Percentiles rank a stretch among this genome's conserved stretches.
phyloP scores from a whole-genome alignment of 2,797 vertebrate species.

The Muscicapa striata region DNA sequence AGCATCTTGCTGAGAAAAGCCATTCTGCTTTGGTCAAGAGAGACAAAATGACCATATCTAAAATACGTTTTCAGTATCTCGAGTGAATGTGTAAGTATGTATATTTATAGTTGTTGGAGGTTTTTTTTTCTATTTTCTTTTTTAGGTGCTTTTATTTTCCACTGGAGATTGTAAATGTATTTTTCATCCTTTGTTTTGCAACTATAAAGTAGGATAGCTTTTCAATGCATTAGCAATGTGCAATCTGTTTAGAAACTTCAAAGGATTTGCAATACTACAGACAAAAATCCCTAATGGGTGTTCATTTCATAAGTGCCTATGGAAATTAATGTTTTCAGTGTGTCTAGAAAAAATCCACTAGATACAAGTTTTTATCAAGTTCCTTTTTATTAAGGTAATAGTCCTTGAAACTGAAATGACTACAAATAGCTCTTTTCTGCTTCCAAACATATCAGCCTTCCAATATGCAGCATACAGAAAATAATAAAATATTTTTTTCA shows the following conservation, averaged over 20 bases:
- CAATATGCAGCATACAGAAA: not conserved
- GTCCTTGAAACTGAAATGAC: not conserved
- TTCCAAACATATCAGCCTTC: not conserved
- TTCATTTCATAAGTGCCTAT: not conserved
- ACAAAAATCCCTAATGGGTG: slow-evolving; percentile 8
- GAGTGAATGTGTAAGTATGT: not conserved
- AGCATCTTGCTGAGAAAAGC: not conserved
- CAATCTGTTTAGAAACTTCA: slow-evolving; percentile 5
- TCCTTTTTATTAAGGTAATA: not conserved
- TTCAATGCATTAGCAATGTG: not conserved
- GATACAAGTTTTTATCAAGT: slow-evolving; percentile 9
- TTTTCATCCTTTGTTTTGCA: slow-evolving; percentile 17
- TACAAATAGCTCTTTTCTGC: not conserved
- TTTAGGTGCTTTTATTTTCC: not conserved
- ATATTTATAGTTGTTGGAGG: too few species aligned
- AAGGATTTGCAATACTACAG: slow-evolving; percentile 10
- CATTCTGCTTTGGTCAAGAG: not conserved
- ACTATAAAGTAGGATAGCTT: not conserved
- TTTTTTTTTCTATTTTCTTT: not conserved
- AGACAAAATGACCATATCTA: not conserved
- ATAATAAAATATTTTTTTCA: not conserved
- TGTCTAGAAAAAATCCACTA: not conserved
- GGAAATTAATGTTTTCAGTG: slow-evolving; percentile 31
- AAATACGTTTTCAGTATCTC: not conserved
- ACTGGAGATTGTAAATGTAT: not conserved